Evolutionary conservation across 2,113 vertebrate genomes (phyloP), one percentile per base, ranked within the genome.

Genomic region (Hystrix brachyura): DNA sequence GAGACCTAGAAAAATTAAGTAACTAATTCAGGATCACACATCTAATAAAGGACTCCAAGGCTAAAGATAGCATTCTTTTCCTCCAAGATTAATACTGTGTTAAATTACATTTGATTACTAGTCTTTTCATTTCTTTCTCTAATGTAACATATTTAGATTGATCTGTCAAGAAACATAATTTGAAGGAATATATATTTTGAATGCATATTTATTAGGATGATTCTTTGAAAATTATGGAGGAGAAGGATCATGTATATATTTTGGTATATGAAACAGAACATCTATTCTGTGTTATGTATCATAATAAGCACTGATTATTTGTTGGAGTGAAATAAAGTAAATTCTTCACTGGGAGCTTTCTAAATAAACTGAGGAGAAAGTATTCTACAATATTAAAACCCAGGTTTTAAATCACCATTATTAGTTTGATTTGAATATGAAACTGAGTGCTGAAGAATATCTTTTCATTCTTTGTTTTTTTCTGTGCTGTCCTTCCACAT

Each of bases 321-420:
- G 23, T 82, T 96, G 71, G 92, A 94, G n/a, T 91, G 29, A 85
- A 91, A 64, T 95, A 79, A 91, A 92, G 55, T 32, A 90, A 95
- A 69, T 90, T 93, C 38, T 64, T 79, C 14, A 76, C n/a, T 87
- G 51, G 27, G 34, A 94, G 51, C 34, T 57, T 96, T 81, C 74
- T 89, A 81, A 96, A 81, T 91, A 86, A 90, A 85, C 85, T 69
- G 29, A 17, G 25, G 78, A 48, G 85, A 82, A 81, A 84, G 27
- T 91, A 18, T 64, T 2, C 19, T 81, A 6, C 7, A 82, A 2
- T 90, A 53, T 86, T 90, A 55, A 92, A 92, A 83, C 80, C 76
- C 14, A 92, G 7, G 55, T 90, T 72, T 95, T 55, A 94, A 65
- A 34, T 90, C 12, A 65, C 21, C 21, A 65, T 72, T 80, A 17